Evolutionary conservation across 2,888 invertebrate species (phyloP), one percentile per base, ranked within the genome.

Genomic region (Caenorhabditis auriculariae): DNA sequence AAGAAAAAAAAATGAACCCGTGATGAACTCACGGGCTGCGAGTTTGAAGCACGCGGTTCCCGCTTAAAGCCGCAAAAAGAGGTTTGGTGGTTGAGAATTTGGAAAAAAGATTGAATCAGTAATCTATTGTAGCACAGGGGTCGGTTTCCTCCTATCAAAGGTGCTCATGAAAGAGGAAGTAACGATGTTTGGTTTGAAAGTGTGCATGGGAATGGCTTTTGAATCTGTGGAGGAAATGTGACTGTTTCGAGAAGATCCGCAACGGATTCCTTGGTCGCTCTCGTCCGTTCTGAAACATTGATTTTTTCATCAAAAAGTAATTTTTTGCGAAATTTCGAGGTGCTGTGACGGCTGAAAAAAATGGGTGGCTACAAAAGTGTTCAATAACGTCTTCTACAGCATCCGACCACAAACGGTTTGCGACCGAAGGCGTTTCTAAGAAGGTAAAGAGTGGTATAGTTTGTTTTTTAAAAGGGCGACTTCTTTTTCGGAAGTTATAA

Each of bases 241-340:
- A 32, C 70, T 70, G 60, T 65, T 69, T 15, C 73, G 32, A 4
- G 70, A 70, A 1, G 73, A 73, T 41, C 67, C 69, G 9, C 66
- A 66, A 42, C 67, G 35, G 45, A 64, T 53, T 9, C 72, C 67
- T 29, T 66, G 63, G 37, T 72, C 72, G 39, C 69, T 68, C n/a
- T 66, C 69, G 47, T 72, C 72, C 5, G 69, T 72, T 23, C 72
- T 72, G 52, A 39, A 69, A 60, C 32, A 17, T 43, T 21, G 9
- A 21, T 38, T 15, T 38, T 26, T 24, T 38, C 17, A 24, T 24
- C 5, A 39, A 39, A 39, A 49, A n/a, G n/a, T n/a, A n/a, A n/a
- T n/a, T n/a, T n/a, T n/a, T n/a, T n/a, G n/a, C n/a, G n/a, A n/a
- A n/a, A n/a, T n/a, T n/a, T n/a, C n/a, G n/a, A n/a, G n/a, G n/a